Evolutionary conservation across 2,888 invertebrate genomes (phyloP).

Genomic region (Pyrrhia umbra): DNA sequence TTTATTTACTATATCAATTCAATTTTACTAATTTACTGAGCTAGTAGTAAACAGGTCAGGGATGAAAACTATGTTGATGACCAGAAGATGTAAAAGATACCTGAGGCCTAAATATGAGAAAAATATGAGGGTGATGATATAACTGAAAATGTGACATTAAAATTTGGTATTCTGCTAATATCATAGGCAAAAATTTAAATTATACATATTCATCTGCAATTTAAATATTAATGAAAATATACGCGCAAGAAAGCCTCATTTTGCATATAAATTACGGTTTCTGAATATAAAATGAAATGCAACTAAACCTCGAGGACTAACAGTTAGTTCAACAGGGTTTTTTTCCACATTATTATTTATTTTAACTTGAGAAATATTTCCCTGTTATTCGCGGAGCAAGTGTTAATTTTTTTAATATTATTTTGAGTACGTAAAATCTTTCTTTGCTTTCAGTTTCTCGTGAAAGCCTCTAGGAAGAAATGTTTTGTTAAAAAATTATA

Average conservation of each 20-base stretch:
- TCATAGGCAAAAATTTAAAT: slow-evolving; percentile 14
- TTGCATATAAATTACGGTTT: slow-evolving; percentile 42
- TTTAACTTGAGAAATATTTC: slow-evolving; percentile 1
- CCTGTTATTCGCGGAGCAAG: slow-evolving; percentile 2
- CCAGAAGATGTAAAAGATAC: too few species aligned
- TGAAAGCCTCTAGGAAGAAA: slow-evolving; percentile 15
- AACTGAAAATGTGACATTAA: neutral
- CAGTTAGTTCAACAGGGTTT: slow-evolving; percentile 3
- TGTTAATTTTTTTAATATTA: slow-evolving; percentile 11
- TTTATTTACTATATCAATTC: too few species aligned
- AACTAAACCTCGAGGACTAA: slow-evolving; percentile 27
- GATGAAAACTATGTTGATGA: too few species aligned
- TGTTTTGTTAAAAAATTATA: too few species aligned
- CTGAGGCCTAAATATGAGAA: too few species aligned
- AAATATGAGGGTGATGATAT: too few species aligned
- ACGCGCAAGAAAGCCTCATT: slow-evolving; percentile 31
- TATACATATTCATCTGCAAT: slow-evolving; percentile 32
- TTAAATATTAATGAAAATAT: slow-evolving; percentile 47
- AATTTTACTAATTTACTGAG: too few species aligned
- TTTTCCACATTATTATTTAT: slow-evolving; percentile 13
- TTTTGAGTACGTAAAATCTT: slow-evolving; percentile 12
- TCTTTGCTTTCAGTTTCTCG: slow-evolving; percentile 17
- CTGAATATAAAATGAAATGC: slow-evolving; percentile 40
- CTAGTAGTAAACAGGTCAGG: too few species aligned
- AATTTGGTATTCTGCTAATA: slow-evolving; percentile 2